Evolutionary conservation across 2,113 vertebrate genomes (phyloP).

Genomic region (Ctenomys sociabilis): DNA sequence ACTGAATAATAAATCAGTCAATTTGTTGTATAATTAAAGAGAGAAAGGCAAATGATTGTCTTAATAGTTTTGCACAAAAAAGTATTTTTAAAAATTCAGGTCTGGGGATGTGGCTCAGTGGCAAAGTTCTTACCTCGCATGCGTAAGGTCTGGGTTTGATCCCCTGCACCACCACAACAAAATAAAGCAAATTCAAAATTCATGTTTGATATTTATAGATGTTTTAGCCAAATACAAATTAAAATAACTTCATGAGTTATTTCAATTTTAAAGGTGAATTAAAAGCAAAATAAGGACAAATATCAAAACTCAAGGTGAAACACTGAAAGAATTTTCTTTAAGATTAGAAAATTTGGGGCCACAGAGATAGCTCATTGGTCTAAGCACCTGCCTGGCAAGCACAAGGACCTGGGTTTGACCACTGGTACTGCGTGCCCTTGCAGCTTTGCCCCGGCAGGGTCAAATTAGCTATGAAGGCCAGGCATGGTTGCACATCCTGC

Average conservation of each 20-base stretch:
- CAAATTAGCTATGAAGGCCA: too few relatives aligned
- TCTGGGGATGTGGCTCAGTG: too few relatives aligned
- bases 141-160: too few relatives aligned
- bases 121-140: too few relatives aligned
- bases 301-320: background rate
- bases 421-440: too few relatives aligned
- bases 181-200: background rate
- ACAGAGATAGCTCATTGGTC: too few relatives aligned
- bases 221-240: background rate
- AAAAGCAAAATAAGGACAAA: background rate
- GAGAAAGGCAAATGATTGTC: background rate
- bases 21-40: constrained; percentile 12
- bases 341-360: background rate
- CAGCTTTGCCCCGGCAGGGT: too few relatives aligned
- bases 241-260: background rate
- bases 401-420: too few relatives aligned
- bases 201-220: background rate
- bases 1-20: constrained; percentile 43
- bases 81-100: constrained; percentile 1
- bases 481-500: too few relatives aligned
- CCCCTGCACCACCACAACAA: too few relatives aligned
- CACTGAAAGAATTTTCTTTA: background rate
- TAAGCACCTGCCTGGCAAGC: too few relatives aligned
- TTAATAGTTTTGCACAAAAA: background rate
- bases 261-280: background rate